Conservation (phyloP, 53 echinoderm and acorn worm genomes). For the Hippasteria phrygiana region DNA sequence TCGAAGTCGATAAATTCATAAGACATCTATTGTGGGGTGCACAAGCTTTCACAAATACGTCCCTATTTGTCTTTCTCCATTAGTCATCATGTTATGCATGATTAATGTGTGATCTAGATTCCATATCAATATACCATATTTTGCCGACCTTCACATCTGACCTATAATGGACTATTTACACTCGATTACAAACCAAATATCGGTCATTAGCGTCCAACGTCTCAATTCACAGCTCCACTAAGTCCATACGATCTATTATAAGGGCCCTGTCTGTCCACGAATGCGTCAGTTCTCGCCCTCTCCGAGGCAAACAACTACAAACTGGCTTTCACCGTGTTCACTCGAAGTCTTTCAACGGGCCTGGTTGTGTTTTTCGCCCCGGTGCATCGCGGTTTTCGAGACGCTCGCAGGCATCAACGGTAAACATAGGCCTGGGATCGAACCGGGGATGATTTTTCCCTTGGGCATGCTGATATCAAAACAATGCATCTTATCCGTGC, state of each 20-base stretch:
- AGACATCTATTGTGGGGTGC: too few relatives aligned
- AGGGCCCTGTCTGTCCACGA: conserved; percentile 25
- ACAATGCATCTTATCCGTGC: too few relatives aligned
- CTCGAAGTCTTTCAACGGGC: conserved; percentile 52
- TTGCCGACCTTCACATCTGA: not conserved
- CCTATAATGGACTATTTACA: conserved; percentile 1
- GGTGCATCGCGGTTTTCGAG: not conserved
- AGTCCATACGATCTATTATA: conserved; percentile 47
- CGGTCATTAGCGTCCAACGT: conserved; percentile 14
- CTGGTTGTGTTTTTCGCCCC: not conserved
- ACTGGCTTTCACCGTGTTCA: conserved; percentile 38
- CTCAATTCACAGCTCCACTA: conserved; percentile 41
- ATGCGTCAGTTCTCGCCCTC: not conserved
- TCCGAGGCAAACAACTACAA: conserved; percentile 27
- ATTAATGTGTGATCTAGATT: not conserved
- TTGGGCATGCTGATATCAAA: too few relatives aligned
- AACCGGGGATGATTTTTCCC: too few relatives aligned
- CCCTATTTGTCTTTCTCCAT: not conserved
- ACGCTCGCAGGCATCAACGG: not conserved
- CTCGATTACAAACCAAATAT: not conserved
- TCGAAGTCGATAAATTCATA: too few relatives aligned
- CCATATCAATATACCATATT: not conserved
- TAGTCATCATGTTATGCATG: not conserved
- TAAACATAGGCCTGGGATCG: too few relatives aligned
- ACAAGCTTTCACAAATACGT: not conserved